A percentile compares a stretch with the other conserved stretches of the same genome.
Conservation (phyloP, 2,888 invertebrate genomes). For the Polylopha cassiicola region DNA sequence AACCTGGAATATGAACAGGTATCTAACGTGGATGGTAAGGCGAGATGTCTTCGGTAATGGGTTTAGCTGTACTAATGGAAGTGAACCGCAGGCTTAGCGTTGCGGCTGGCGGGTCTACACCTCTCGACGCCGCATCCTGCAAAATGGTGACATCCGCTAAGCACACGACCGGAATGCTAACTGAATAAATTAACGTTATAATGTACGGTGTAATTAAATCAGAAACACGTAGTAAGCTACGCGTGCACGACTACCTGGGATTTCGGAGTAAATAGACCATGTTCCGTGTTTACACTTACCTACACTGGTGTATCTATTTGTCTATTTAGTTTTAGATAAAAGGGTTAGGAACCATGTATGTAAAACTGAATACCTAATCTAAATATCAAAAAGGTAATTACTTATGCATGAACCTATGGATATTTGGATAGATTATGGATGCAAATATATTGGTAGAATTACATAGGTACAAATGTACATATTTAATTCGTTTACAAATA, state of each 20-base stretch:
- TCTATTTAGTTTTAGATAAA: no score
- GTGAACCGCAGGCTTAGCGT: slow-evolving; percentile 58
- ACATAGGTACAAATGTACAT: no score
- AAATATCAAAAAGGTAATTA: no score
- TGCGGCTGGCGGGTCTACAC: slow-evolving; percentile 46
- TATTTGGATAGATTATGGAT: no score
- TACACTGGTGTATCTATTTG: slow-evolving; percentile 1
- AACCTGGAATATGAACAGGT: slow-evolving; percentile 7
- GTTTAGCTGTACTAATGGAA: slow-evolving; percentile 64
- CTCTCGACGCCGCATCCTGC: slow-evolving; percentile 39
- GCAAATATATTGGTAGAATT: no score
- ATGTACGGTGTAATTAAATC: slow-evolving; percentile 18
- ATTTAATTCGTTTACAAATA: no score
- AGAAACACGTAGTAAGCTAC: slow-evolving; percentile 6
- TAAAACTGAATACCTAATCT: no score
- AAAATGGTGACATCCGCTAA: slow-evolving; percentile 39
- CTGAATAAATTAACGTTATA: slow-evolving; percentile 29
- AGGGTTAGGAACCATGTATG: no score
- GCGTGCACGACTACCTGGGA: no score
- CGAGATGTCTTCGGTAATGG: slow-evolving; percentile 54
- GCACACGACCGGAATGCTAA: slow-evolving; percentile 26
- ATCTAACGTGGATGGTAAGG: slow-evolving; percentile 18
- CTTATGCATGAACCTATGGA: no score
- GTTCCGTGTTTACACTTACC: neutral
- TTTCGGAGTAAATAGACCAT: slow-evolving; percentile 8